Base-by-base conservation (phyloP, 2,113 vertebrate genomes). In the Alectura lathami region DNA sequence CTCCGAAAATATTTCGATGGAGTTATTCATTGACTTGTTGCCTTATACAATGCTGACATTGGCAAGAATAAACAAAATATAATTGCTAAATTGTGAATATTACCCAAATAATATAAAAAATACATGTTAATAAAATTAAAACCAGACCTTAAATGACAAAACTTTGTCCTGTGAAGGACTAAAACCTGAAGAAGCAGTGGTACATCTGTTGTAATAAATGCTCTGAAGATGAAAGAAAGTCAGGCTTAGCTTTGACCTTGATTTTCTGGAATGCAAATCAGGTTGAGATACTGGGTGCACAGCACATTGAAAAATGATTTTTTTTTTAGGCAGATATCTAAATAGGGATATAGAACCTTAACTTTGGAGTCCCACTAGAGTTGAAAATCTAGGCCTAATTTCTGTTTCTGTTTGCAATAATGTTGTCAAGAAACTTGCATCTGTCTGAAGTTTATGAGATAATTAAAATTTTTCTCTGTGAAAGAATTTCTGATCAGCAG, bases 311-410 rank as follows among this genome's bases (percentile, higher is more conserved):
- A 86, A 91, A 89, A 13, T 3, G 11, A 17, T 17, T 8, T 83
- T 93, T 83, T 93, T 87, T 90, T 5, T 34, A 45, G 54, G 54
- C 13, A 92, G 21, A 62, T 59, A 32, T 32, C 63, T 78, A 43
- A 77, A 78, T 78, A 86, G 43, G 72, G 64, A 86, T 93, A 67
- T 26, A 94, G 38, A 32, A 67, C 34, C 54, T 88, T 63, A 63
- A 56, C 66, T 88, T 81, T 67, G 20, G 27, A 90, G 32, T 95
- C 90, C 90, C 83, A 83, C 75, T 90, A 67, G 94, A 62, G n/a
- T 24, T 93, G 59, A 77, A 96, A 91, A 95, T 93, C 68, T 94
- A 94, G 94, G 87, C 78, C 75, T 93, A 93, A 94, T 95, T 94
- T 95, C 79, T 93, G 74, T 87, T 95, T 94, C 63, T 94, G n/a